These are phyloP conservation scores for Bombus vancouverensis DNA, from an alignment of 1,140 invertebrate species.

Conservation along the genomic window DNA sequence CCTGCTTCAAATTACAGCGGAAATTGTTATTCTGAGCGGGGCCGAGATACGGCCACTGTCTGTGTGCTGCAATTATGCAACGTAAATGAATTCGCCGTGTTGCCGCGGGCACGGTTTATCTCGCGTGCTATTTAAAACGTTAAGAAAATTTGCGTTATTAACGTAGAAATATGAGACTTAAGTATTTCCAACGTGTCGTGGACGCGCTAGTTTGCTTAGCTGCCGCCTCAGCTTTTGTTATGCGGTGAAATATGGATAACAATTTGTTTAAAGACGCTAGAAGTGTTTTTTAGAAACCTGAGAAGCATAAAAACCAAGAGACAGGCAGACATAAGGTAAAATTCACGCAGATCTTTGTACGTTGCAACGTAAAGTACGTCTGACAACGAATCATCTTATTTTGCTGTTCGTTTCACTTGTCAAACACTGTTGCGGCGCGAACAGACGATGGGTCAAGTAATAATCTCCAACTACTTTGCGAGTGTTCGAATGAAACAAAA, in stretches of 20 bases:
- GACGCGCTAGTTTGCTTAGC: not conserved
- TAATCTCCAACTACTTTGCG: not conserved
- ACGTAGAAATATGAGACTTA: not conserved
- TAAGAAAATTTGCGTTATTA: constrained; percentile 17
- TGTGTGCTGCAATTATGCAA: constrained; percentile 3
- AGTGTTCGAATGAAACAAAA: not conserved
- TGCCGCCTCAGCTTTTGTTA: not conserved
- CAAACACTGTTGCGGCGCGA: not conserved
- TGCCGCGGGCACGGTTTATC: not conserved
- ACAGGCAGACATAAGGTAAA: not conserved
- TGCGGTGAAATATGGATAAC: not conserved
- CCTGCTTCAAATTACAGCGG: not conserved
- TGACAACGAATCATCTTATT: not conserved
- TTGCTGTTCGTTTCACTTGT: not conserved
- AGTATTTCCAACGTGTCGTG: not conserved
- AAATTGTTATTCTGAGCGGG: constrained; percentile 7
- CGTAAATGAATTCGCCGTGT: constrained; percentile 24
- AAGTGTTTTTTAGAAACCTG: not conserved
- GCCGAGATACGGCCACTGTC: not conserved
- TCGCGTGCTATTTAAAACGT: constrained; percentile 14
- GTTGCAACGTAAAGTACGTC: not conserved
- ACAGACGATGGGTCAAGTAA: not conserved
- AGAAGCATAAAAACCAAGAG: not conserved
- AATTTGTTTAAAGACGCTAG: not conserved
- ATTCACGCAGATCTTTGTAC: not conserved